These are phyloP conservation scores for Adoxophyes honmai DNA, from an alignment of 1,140 invertebrate species.

Conservation along the genomic window DNA sequence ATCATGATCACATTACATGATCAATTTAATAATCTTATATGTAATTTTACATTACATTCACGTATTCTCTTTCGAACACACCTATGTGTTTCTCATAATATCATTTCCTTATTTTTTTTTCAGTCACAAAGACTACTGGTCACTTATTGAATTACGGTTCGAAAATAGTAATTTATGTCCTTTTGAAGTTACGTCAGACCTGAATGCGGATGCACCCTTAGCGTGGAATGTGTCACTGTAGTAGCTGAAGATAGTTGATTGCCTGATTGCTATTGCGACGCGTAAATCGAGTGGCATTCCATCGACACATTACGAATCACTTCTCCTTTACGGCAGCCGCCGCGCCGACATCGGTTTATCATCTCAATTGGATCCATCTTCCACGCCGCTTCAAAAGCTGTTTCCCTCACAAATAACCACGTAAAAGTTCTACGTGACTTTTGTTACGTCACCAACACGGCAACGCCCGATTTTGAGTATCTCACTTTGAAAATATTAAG, in stretches of 20 bases:
- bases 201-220: background rate
- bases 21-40: too few species aligned
- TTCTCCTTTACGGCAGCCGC: constrained; percentile 25
- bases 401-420: background rate
- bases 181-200: background rate
- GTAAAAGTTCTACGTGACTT: background rate
- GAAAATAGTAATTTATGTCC: too few species aligned
- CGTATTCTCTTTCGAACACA: too few species aligned
- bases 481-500: too few species aligned
- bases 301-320: constrained; percentile 6
- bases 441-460: background rate
- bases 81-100: too few species aligned
- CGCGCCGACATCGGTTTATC: constrained; percentile 1
- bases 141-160: too few species aligned
- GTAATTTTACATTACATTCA: too few species aligned
- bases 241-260: constrained; percentile 16
- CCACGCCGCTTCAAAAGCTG: background rate
- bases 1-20: too few species aligned
- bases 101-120: too few species aligned
- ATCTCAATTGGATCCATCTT: constrained; percentile 7
- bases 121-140: too few species aligned
- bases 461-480: background rate
- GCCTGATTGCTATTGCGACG: constrained; percentile 27
- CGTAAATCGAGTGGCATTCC: constrained; percentile 11
- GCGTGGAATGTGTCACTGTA: background rate